Conservation (phyloP, 2,888 invertebrate species). For the Tipula confusa region DNA sequence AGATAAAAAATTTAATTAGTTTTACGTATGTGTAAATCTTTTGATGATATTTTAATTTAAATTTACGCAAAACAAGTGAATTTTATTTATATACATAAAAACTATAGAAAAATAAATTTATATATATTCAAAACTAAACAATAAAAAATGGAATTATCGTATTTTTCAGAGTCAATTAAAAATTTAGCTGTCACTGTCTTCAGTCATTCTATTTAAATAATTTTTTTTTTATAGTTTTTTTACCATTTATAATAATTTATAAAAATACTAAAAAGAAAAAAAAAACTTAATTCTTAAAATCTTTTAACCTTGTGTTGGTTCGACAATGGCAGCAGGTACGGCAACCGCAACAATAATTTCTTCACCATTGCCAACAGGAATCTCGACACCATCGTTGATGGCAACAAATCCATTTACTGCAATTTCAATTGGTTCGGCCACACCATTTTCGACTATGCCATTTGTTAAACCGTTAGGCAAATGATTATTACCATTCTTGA, state of each 20-base stretch:
- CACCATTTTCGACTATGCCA: conserved; percentile 31
- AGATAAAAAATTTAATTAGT: too few species aligned
- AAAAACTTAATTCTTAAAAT: not conserved
- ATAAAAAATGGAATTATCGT: not conserved
- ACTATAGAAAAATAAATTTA: too few species aligned
- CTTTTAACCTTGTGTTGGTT: not conserved
- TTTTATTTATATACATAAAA: not conserved
- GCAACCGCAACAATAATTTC: conserved; percentile 30
- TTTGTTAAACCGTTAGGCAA: not conserved
- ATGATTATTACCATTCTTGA: not conserved
- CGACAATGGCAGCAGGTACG: conserved; percentile 32
- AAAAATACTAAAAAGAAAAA: not conserved
- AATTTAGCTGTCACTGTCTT: not conserved
- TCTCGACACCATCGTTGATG: conserved; percentile 37
- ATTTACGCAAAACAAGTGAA: not conserved
- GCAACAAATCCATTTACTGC: not conserved
- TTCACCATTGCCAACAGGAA: conserved; percentile 31
- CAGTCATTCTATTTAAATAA: not conserved
- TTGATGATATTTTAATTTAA: not conserved
- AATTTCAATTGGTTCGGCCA: conserved; percentile 33
- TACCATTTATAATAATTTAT: not conserved
- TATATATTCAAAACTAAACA: not conserved
- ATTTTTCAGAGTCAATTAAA: too few species aligned
- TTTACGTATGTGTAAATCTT: too few species aligned
- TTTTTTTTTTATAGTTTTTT: not conserved